Conservation (phyloP, 2,888 invertebrate genomes). For the Drosophila setosimentum region DNA sequence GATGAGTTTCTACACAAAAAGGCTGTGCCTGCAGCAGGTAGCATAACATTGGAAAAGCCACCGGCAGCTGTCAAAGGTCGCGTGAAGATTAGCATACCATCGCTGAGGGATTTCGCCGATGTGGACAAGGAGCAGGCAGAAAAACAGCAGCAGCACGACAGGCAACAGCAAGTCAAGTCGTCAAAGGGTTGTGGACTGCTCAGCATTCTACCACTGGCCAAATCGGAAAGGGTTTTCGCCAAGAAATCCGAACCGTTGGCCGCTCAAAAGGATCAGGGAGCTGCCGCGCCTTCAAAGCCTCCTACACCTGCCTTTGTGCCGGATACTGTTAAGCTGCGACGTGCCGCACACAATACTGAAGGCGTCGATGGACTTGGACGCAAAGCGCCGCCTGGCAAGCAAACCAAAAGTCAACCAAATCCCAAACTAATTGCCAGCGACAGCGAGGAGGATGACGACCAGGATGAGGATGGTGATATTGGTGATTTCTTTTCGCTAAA, state of each 20-base stretch:
- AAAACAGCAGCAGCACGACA: conserved; percentile 64
- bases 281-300: not conserved
- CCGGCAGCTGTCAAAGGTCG: conserved; percentile 83
- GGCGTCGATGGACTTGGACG: conserved; percentile 68
- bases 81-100: conserved; percentile 89
- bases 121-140: conserved; percentile 73
- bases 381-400: conserved; percentile 9
- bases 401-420: conserved; percentile 33
- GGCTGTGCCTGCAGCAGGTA: conserved; percentile 79
- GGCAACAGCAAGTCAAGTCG: conserved; percentile 19
- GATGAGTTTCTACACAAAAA: conserved; percentile 89
- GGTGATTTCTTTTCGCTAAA: conserved; percentile 85
- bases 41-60: conserved; percentile 70
- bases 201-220: conserved; percentile 89
- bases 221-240: conserved; percentile 79
- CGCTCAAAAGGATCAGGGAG: not conserved
- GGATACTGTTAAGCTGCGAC: conserved; percentile 82
- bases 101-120: conserved; percentile 86
- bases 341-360: conserved; percentile 83
- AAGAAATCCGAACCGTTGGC: conserved; percentile 43
- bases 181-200: conserved; percentile 86
- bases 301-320: conserved; percentile 83
- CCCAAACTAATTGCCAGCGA: conserved; percentile 82
- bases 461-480: conserved; percentile 78
- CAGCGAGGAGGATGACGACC: conserved; percentile 86